Evolutionary conservation across 1,140 invertebrate species (phyloP), one percentile per base, ranked within the genome.

Genomic region (Papilio dardanus): DNA sequence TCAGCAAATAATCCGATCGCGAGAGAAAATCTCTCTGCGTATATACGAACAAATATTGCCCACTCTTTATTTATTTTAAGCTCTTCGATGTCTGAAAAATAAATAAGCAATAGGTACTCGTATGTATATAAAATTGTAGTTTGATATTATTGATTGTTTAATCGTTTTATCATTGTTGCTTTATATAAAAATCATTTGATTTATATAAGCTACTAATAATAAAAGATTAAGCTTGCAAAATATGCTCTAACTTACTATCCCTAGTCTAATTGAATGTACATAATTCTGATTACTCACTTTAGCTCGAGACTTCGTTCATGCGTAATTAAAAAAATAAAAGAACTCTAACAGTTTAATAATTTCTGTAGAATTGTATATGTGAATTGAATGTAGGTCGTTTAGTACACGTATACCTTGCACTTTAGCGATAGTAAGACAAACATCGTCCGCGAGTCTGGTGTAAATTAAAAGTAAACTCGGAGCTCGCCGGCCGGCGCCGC

Each of bases 1-100:
- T 71, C 69, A 71, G 69, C 42, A 71, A 71, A 71, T 71, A 71
- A 71, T 71, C 42, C 69, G 69, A 71, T 71, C 69, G 69, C 14
- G 40, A 42, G 42, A 71, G 69, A 71, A 71, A 71, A 71, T 71
- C 67, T 69, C 35, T 40, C 67, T 40, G 33, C 67, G 67, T 69
- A 40, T 69, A 69, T 69, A 69, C 67, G 33, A 10, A 28, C 67
- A 69, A 69, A 69, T 19, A 35, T n/a, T 40, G 67, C 12, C 31
- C 33, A 40, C 33, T 16, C 31, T 37, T 69, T 69, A 37, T 69
- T 69, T 37, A 24, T 28, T 71, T 50, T 71, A 50, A 71, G 8
- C 24, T 62, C 54, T 62, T 62, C 54, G 24, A 28, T 28, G 54
- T 62, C 30, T 62, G 21, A 2, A 28, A 28, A 62, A 62, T 62